A percentile compares a stretch with the other conserved stretches of the same genome.
Evolutionary conservation across 2,888 invertebrate species (phyloP).

Genomic region (Aleiodes testaceus): DNA sequence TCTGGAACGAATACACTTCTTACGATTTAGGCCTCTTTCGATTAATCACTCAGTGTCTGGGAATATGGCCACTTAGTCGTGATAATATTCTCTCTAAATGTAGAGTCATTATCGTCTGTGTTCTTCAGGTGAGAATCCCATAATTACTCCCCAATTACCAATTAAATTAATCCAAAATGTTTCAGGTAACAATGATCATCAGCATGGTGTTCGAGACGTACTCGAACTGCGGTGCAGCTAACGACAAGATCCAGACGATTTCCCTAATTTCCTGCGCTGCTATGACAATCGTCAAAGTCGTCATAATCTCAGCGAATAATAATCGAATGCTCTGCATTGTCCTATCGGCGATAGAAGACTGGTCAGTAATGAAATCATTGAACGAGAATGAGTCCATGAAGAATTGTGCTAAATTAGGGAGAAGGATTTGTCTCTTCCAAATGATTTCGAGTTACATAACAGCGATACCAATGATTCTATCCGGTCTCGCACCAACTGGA

Average conservation of each 20-base stretch:
- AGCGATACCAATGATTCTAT: conserved; percentile 27
- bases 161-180: not conserved
- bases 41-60: conserved; percentile 25
- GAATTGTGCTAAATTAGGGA: conserved; percentile 39
- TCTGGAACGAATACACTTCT: conserved; percentile 11
- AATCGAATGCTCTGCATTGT: conserved; percentile 35
- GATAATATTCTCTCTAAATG: conserved; percentile 18
- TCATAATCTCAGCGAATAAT: conserved; percentile 6
- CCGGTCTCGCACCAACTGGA: not conserved
- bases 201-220: conserved; percentile 19
- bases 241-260: conserved; percentile 10
- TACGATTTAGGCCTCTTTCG: conserved; percentile 43
- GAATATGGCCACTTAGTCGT: conserved; percentile 42
- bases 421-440: conserved; percentile 27
- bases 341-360: conserved; percentile 42
- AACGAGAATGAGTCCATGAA: conserved; percentile 35
- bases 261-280: conserved; percentile 4
- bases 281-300: conserved; percentile 16
- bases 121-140: conserved; percentile 34
- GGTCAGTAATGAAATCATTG: conserved; percentile 1
- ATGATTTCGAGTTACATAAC: conserved; percentile 18
- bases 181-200: conserved; percentile 20
- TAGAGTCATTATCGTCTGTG: conserved; percentile 12
- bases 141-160: not conserved
- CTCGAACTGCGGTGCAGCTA: conserved; percentile 18